Evolutionary conservation across 2,113 vertebrate genomes (phyloP).

Genomic region (Nettapus auritus): DNA sequence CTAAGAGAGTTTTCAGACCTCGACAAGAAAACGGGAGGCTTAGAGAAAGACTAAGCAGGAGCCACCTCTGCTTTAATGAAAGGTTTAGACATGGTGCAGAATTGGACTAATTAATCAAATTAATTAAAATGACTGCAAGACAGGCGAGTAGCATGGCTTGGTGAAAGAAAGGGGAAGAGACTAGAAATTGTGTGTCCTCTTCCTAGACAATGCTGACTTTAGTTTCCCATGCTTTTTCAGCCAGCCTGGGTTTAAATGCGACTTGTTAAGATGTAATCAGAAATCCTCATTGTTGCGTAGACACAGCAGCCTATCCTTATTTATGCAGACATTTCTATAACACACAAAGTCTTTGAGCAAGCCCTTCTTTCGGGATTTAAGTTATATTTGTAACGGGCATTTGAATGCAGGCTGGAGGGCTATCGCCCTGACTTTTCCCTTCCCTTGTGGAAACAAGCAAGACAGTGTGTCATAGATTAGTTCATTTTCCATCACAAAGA

Average conservation of each 20-base stretch:
- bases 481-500: background rate
- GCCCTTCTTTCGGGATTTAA: background rate
- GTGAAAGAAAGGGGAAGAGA: background rate
- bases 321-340: background rate
- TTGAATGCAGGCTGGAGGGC: background rate
- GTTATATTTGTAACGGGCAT: background rate
- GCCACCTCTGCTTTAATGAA: background rate
- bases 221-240: background rate
- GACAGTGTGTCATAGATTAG: background rate
- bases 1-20: background rate
- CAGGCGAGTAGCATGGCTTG: background rate
- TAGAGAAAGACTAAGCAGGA: background rate
- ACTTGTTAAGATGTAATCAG: background rate
- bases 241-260: background rate
- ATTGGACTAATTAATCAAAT: background rate
- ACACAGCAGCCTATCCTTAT: background rate
- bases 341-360: background rate
- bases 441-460: background rate
- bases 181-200: background rate
- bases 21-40: background rate
- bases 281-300: background rate
- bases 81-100: background rate
- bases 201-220: background rate
- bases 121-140: background rate
- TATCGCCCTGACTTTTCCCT: background rate